Base-by-base conservation (phyloP, 2,797 vertebrate species). In the Aulostomus chinensis region DNA sequence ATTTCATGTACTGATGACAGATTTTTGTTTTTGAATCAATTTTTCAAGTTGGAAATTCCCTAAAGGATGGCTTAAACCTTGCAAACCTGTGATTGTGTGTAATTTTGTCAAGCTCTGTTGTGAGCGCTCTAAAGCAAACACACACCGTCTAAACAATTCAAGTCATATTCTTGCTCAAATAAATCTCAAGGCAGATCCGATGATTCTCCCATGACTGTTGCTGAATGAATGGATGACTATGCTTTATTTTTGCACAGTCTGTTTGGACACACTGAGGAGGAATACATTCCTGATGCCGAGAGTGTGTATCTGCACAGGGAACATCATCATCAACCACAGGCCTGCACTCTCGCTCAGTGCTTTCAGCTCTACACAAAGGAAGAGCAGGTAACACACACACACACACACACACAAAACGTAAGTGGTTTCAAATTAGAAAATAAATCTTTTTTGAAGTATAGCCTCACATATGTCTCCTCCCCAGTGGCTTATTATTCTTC, bases 351-450 rank as follows among this genome's bases (percentile, higher is more conserved):
- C 12, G 93, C 97, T 62, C 97, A 99, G 88, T 99, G 97, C 86
- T 97, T 99, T 78, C 96, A 98, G 75, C 94, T 99, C 36, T 99
- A 99, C 92, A 99, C 97, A 78, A 98, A 99, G 92, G 97, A 98
- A 88, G 97, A 99, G 47, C 94, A 97, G 95, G 97, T 98, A 83
- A 76, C 32, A 1, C 11, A 9, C 16, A 21, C 6, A 18, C 21
- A 31, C 22, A 36, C 10, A 12, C 41, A 12, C 7, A 2, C 5
- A 24, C 22, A 20, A 22, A 37, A n/a, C 17, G 18, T 26, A 17
- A 45, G 12, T 20, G 13, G 30, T 52, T 48, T 38, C 4, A 57
- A 29, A 26, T 56, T 9, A 40, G 9, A 45, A 66, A 48, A 50
- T 33, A 52, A 47, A 31, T 56, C 31, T 48, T 32, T 60, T 59